Base-by-base conservation (phyloP, 2,113 vertebrate species). In the Pteruthius melanotis region DNA sequence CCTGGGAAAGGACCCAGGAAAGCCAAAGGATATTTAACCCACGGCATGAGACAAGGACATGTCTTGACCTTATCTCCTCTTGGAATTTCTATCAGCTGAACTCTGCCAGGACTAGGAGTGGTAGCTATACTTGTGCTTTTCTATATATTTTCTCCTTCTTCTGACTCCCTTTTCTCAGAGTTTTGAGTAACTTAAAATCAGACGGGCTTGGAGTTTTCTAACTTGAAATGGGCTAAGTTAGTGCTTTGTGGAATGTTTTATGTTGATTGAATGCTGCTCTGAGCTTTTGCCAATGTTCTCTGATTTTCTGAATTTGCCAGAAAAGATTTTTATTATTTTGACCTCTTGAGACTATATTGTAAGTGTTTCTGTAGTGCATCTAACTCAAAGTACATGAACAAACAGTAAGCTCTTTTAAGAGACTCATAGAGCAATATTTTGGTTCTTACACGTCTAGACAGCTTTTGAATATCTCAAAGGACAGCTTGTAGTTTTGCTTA, bases 81-180 rank as follows among this genome's bases (percentile, higher is more conserved):
- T 31, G 11, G 44, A 66, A 42, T 42, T 76, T 66, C 26, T 30
- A 22, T 35, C 52, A 59, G 26, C 26, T 59, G 31, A 42, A 50
- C 31, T 35, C 10, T 0, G 0, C 13, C 20, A n/a, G 71, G 44
- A 57, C 30, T 26, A 49, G 26, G 44, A 42, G 7, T 11, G 4
- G 31, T 35, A 59, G 31, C 26, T 44, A 35, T 37, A 31, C 13
- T 31, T 59, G 6, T 37, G 44, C 17, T 59, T 68, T 59, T 50
- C 11, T 27, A 42, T 50, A 3, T 26, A 22, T 59, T 35, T 86
- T 44, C 17, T 50, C 52, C 19, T 72, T 72, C 14, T 66, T 66
- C 21, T 59, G 31, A 12, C 9, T 37, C 17, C 3, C 17, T 59
- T 14, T 27, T 31, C 16, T 50, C 44, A 59, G 52, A 26, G 21